Percentiles rank a stretch among this genome's conserved stretches.
Conservation (phyloP, 2,797 vertebrate species). For the Sebastes cheni region DNA sequence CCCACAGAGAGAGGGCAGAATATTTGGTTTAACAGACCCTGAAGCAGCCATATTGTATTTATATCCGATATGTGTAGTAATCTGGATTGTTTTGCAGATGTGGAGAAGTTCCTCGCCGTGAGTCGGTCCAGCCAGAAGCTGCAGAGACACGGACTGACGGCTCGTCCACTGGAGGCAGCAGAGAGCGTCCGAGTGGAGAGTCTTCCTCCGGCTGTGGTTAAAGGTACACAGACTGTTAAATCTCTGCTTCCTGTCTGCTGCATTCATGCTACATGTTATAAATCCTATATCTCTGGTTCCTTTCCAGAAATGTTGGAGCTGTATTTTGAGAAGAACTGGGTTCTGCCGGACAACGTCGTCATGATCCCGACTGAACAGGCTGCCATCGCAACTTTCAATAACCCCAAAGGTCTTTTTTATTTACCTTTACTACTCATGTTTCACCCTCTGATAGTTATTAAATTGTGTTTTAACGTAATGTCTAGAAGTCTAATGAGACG, state of each 20-base stretch:
- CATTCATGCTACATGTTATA: not conserved
- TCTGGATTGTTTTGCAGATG: constrained; percentile 52
- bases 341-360: constrained; percentile 34
- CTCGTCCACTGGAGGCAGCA: constrained; percentile 74
- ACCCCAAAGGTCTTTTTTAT: constrained; percentile 76
- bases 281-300: not conserved
- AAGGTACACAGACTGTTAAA: constrained; percentile 28
- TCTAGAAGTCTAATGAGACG: no score
- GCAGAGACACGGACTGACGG: constrained; percentile 66
- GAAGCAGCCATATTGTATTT: not conserved
- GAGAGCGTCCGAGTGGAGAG: constrained; percentile 82
- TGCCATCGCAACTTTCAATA: constrained; percentile 82
- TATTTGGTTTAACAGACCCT: not conserved
- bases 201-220: constrained; percentile 64
- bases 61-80: not conserved
- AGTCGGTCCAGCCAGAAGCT: constrained; percentile 59
- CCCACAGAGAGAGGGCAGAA: not conserved
- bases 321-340: constrained; percentile 86
- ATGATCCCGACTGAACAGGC: constrained; percentile 81
- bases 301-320: constrained; percentile 72
- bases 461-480: not conserved
- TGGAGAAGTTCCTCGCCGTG: constrained; percentile 64
- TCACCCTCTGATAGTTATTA: not conserved
- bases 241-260: no score
- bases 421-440: not conserved